These are phyloP conservation scores for Pelagia noctiluca DNA, from an alignment of 30 jellyfish, hydroid and myxozoan species.

Conservation along the genomic window DNA sequence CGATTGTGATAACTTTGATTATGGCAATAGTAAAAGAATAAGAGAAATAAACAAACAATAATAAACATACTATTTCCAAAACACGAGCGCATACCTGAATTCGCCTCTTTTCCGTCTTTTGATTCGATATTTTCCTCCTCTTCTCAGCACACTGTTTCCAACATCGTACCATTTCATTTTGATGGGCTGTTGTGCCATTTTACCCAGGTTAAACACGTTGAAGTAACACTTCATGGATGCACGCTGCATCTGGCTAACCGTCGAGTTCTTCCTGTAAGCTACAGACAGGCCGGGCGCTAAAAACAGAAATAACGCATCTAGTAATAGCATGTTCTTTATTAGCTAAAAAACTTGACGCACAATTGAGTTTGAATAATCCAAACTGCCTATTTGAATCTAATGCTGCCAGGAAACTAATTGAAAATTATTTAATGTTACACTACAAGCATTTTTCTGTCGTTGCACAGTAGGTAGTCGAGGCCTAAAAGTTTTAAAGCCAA, in stretches of 20 bases:
- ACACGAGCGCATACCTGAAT: constrained; percentile 21
- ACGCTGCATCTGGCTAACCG: constrained; percentile 21
- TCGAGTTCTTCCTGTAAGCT: constrained; percentile 24
- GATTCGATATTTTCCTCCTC: constrained; percentile 26
- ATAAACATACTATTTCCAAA: background rate
- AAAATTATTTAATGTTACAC: no score
- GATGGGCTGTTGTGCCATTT: constrained; percentile 15
- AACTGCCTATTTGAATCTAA: no score
- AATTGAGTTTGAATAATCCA: no score
- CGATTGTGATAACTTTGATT: no score
- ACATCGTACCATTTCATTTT: constrained; percentile 30
- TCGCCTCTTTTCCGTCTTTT: constrained; percentile 48
- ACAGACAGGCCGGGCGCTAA: constrained; percentile 49
- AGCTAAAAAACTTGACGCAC: no score
- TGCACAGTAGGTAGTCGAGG: no score
- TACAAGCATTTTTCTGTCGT: no score
- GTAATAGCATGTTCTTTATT: no score
- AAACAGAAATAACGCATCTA: background rate
- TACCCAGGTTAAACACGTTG: constrained; percentile 16
- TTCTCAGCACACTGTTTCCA: background rate
- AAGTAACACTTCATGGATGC: constrained; percentile 69
- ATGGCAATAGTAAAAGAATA: no score
- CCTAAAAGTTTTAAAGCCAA: no score
- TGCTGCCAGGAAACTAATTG: no score
- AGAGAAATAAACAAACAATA: no score